Conservation (phyloP, 2,113 vertebrate genomes). For the Rhabdornis inornatus region DNA sequence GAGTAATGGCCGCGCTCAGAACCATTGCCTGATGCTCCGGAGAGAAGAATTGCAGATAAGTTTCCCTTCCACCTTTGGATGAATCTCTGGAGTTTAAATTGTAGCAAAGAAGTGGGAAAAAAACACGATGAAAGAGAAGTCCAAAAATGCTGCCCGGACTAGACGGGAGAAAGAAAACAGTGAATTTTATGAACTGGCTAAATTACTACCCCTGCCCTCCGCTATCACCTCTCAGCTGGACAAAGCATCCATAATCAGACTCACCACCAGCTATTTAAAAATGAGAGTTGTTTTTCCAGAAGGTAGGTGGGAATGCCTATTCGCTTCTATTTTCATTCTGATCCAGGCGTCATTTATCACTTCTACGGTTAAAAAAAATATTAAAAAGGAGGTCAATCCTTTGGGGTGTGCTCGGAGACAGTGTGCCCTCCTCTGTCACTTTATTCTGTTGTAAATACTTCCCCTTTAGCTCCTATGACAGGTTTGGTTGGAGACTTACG, state of each 20-base stretch:
- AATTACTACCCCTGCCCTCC: slow-evolving; percentile 93
- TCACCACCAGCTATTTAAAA: slow-evolving; percentile 97
- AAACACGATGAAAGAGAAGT: slow-evolving; percentile 97
- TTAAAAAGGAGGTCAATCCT: background rate
- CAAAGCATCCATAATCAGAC: slow-evolving; percentile 97
- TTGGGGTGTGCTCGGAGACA: background rate
- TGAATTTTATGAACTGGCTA: slow-evolving; percentile 98
- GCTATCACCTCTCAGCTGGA: slow-evolving; percentile 99
- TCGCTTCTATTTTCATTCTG: background rate
- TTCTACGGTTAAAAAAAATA: background rate
- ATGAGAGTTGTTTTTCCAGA: slow-evolving; percentile 96
- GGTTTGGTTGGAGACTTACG: slow-evolving; percentile 25
- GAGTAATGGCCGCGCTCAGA: background rate
- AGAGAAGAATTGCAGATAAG: slow-evolving; percentile 54
- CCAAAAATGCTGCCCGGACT: slow-evolving; percentile 97
- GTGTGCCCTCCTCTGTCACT: background rate
- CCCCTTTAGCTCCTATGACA: background rate
- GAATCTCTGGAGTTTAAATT: slow-evolving; percentile 72
- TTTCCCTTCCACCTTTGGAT: slow-evolving; percentile 69
- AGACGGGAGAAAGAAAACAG: slow-evolving; percentile 98
- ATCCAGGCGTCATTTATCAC: background rate
- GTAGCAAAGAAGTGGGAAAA: slow-evolving; percentile 66
- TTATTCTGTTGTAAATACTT: slow-evolving; percentile 1
- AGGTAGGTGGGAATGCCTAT: slow-evolving; percentile 79
- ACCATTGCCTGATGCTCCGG: background rate